These are phyloP conservation scores for Engraulis encrasicolus DNA, from an alignment of 2,113 vertebrate genomes.

Conservation along the genomic window DNA sequence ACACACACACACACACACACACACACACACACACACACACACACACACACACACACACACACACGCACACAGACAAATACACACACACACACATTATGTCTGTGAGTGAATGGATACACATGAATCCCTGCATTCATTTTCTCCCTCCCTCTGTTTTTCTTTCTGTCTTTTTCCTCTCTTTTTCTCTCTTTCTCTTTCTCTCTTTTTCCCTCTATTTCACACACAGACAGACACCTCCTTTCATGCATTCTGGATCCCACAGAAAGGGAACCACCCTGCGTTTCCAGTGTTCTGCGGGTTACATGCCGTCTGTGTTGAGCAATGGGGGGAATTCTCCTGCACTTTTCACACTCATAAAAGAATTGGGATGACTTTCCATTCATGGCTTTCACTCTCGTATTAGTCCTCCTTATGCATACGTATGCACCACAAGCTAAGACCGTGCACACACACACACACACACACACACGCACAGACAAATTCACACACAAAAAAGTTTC, in stretches of 20 bases:
- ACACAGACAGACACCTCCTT: neutral
- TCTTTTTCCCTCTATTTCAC: conserved; percentile 33
- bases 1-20: neutral
- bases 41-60: neutral
- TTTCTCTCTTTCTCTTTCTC: neutral
- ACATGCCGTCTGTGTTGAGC: neutral
- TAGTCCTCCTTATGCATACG: neutral
- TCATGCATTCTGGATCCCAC: neutral
- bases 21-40: neutral
- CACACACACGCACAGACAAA: conserved; percentile 44
- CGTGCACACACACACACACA: conserved; percentile 41
- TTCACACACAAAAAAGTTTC: too few relatives aligned
- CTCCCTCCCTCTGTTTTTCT: neutral
- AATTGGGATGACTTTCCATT: neutral
- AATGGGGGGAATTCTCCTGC: too few relatives aligned
- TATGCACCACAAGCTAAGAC: conserved; percentile 20
- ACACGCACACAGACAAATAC: too few relatives aligned
- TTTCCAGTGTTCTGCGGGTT: neutral
- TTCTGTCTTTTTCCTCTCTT: neutral
- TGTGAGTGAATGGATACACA: too few relatives aligned
- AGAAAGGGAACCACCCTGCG: too few relatives aligned
- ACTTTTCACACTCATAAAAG: neutral
- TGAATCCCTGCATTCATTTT: too few relatives aligned
- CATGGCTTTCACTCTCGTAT: neutral
- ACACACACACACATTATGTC: too few relatives aligned